These are phyloP conservation scores for Threskiornis aethiopicus DNA, from an alignment of 2,797 vertebrate species.

Conservation along the genomic window DNA sequence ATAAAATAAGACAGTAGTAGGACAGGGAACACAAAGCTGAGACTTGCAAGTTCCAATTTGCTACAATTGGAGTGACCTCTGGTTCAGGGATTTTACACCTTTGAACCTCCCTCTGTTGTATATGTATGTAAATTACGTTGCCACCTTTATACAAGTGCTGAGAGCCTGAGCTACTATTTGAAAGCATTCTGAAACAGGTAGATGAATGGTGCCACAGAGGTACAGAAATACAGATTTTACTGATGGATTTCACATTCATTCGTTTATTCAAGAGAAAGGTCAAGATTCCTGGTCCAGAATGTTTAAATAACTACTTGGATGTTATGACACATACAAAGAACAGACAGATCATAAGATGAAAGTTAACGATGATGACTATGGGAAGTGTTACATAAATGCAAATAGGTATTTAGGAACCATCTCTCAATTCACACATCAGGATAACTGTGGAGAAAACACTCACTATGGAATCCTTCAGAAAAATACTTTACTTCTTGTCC, in stretches of 20 bases:
- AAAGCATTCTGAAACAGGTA: neutral
- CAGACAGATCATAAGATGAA: neutral
- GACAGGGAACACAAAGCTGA: neutral
- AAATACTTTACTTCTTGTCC: neutral
- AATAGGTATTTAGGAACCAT: neutral
- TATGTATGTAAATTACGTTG: accelerated
- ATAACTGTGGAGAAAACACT: neutral
- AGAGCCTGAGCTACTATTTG: neutral
- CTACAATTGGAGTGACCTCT: neutral
- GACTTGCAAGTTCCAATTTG: neutral
- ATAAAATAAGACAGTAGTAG: neutral
- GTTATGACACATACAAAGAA: neutral
- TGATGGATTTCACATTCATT: neutral
- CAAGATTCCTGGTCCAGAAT: neutral
- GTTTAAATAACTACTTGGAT: neutral
- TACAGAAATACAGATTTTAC: neutral
- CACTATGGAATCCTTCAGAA: neutral
- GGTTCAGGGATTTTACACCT: neutral
- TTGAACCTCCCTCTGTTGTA: neutral
- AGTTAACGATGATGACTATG: neutral
- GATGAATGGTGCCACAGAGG: neutral
- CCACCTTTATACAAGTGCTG: neutral
- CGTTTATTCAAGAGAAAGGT: neutral
- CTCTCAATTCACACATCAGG: neutral
- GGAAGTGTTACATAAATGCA: neutral